Percentiles rank a stretch among this genome's conserved stretches.
Evolutionary conservation across 2,888 invertebrate genomes (phyloP).

Genomic region (Dryobota labecula): DNA sequence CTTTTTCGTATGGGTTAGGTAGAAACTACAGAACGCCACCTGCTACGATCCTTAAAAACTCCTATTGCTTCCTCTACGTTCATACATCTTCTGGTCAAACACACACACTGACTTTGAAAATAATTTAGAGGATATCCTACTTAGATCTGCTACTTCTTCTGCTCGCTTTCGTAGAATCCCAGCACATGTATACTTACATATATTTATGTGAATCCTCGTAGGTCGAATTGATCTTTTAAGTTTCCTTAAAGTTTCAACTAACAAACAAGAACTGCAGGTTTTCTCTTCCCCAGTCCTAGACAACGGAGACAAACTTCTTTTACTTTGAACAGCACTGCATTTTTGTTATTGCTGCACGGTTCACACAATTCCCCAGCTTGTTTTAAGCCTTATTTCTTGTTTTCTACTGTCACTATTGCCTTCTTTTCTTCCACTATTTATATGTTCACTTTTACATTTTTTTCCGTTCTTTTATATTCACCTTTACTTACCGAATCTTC

Average conservation of each 20-base stretch:
- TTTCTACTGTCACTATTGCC: background rate
- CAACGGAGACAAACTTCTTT: slow-evolving; percentile 4
- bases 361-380: slow-evolving; percentile 4
- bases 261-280: background rate
- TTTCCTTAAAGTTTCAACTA: slow-evolving; percentile 1
- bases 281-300: background rate
- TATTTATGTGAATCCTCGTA: background rate
- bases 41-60: background rate
- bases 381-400: slow-evolving; percentile 7
- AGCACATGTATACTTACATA: slow-evolving; percentile 1
- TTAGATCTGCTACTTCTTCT: background rate
- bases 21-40: background rate
- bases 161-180: background rate
- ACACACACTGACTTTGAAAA: background rate
- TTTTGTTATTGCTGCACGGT: slow-evolving; percentile 10
- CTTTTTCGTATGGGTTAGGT: background rate
- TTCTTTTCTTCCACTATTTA: background rate
- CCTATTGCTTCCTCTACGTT: background rate
- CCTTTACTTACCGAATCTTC: background rate
- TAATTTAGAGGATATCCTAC: background rate
- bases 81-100: background rate
- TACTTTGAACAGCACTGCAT: background rate
- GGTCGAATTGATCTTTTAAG: background rate
- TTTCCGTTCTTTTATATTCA: background rate
- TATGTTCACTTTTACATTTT: too few species aligned